These are phyloP conservation scores for Tachyglossus aculeatus DNA, from an alignment of 2,797 vertebrate genomes.

Conservation along the genomic window DNA sequence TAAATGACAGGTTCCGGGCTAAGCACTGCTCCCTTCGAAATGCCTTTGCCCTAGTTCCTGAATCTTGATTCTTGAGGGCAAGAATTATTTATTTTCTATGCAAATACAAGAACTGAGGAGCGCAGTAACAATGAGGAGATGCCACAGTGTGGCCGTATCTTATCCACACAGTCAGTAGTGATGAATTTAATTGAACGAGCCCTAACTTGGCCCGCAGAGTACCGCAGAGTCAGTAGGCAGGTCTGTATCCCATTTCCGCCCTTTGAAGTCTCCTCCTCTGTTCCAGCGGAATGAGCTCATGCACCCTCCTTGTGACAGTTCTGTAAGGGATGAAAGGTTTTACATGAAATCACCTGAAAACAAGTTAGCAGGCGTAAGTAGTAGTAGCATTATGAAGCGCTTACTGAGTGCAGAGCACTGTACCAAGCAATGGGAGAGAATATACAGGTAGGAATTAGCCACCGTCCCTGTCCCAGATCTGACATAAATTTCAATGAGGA, in stretches of 20 bases:
- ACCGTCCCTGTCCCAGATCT: too few species aligned
- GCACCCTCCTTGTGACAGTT: slow-evolving; percentile 94
- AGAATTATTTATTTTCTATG: background rate
- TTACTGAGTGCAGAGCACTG: too few species aligned
- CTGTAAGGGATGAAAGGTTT: slow-evolving; percentile 62
- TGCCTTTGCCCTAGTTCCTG: background rate
- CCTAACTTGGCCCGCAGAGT: too few species aligned
- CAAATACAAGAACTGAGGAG: background rate
- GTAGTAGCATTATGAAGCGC: accelerated
- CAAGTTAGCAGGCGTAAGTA: background rate
- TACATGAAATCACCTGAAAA: background rate
- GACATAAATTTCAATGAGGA: too few species aligned
- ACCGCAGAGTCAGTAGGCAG: slow-evolving; percentile 94
- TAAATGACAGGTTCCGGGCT: too few species aligned
- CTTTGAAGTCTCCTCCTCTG: slow-evolving; percentile 90
- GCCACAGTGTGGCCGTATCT: too few species aligned
- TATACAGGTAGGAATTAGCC: too few species aligned
- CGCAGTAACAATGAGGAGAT: background rate
- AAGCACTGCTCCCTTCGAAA: too few species aligned
- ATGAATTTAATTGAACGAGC: background rate
- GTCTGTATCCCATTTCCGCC: slow-evolving; percentile 95
- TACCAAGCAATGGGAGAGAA: too few species aligned
- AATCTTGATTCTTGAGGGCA: background rate
- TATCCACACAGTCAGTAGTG: too few species aligned
- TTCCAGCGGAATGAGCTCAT: slow-evolving; percentile 99